Evolutionary conservation across 2,113 vertebrate species (phyloP).

Genomic region (Uropsilus gracilis): DNA sequence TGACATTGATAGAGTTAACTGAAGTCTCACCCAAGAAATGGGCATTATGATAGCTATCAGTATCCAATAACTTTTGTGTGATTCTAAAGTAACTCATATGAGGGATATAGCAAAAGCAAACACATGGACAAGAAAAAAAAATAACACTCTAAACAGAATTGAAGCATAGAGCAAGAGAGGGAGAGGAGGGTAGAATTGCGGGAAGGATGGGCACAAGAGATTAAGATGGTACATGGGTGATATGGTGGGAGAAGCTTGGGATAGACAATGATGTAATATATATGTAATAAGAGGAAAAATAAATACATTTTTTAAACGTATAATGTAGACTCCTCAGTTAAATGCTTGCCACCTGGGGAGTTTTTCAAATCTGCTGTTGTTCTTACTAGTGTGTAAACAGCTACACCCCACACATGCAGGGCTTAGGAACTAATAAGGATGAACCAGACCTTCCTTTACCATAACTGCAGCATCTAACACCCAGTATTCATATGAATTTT

Average conservation of each 20-base stretch:
- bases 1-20: not conserved
- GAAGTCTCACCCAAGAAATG: not conserved
- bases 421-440: not conserved
- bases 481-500: not conserved
- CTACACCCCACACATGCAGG: fast-evolving
- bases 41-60: not conserved
- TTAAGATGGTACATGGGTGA: too few relatives aligned
- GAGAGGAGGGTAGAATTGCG: too few relatives aligned
- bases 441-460: not conserved
- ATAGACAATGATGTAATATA: too few relatives aligned
- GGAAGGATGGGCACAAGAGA: too few relatives aligned
- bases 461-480: not conserved
- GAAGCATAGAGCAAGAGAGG: too few relatives aligned
- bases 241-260: too few relatives aligned
- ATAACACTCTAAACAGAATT: too few relatives aligned
- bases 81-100: not conserved
- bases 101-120: too few relatives aligned
- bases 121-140: too few relatives aligned
- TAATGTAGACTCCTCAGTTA: not conserved
- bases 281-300: too few relatives aligned
- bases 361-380: not conserved
- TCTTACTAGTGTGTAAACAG: not conserved
- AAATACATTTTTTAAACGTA: too few relatives aligned
- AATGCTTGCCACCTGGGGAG: not conserved
- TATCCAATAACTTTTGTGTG: not conserved